Conservation (phyloP, 1,140 invertebrate species). For the Cydia splendana region DNA sequence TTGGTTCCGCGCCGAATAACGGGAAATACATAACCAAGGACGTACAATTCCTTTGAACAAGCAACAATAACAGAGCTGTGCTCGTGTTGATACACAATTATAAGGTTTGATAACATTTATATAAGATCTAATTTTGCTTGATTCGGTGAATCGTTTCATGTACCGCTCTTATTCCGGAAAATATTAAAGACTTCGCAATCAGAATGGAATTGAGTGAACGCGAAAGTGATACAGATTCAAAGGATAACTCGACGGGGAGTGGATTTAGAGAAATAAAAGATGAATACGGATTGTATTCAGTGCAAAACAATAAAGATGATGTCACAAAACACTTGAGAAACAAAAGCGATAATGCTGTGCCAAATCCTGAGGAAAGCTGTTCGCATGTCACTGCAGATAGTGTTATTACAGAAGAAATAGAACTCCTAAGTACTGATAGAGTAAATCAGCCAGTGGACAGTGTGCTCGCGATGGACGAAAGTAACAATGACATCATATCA, state of each 20-base stretch:
- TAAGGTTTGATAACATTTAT: not conserved
- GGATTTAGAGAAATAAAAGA: not conserved
- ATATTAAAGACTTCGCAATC: not conserved
- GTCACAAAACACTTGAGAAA: not conserved
- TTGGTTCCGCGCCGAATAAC: not conserved
- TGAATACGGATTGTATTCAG: not conserved
- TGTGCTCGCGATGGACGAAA: not conserved
- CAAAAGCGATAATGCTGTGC: not conserved
- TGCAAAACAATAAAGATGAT: not conserved
- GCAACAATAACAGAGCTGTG: not conserved
- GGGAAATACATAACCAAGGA: not conserved
- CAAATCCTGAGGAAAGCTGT: not conserved
- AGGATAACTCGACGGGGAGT: not conserved
- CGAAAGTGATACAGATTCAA: not conserved
- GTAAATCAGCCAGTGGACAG: not conserved
- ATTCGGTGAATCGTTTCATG: not conserved
- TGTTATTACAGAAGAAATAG: not conserved
- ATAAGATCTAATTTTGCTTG: not conserved
- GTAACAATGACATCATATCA: conserved; percentile 9
- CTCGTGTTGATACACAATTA: not conserved
- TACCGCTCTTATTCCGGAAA: not conserved
- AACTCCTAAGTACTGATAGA: not conserved
- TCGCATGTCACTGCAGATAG: not conserved
- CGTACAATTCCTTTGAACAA: not conserved
- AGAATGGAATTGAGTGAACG: conserved; percentile 11